Conservation (phyloP, 2,888 invertebrate species). For the Branchipolynoe longqiensis region DNA sequence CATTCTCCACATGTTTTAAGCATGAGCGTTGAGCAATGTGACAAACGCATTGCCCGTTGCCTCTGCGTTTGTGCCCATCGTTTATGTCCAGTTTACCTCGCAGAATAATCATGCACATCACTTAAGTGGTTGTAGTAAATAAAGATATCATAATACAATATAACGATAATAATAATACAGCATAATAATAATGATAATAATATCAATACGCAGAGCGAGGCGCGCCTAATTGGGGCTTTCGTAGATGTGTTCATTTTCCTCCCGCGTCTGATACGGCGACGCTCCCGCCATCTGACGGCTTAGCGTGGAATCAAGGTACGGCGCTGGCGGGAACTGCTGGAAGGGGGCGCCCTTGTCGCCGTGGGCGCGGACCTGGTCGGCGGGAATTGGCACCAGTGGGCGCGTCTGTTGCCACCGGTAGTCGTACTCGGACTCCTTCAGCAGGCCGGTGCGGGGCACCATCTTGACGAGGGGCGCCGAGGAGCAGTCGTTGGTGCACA, state of each 20-base stretch:
- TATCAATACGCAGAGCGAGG: too few species aligned
- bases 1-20: too few species aligned
- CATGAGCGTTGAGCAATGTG: too few species aligned
- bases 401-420: conserved; percentile 52
- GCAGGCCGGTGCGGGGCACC: neutral
- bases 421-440: conserved; percentile 45
- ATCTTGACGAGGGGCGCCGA: conserved; percentile 44
- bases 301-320: conserved; percentile 28
- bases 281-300: conserved; percentile 16
- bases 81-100: too few species aligned
- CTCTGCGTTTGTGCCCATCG: too few species aligned
- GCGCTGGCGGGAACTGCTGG: conserved; percentile 36
- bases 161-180: too few species aligned
- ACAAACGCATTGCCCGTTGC: too few species aligned
- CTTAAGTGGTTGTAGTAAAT: too few species aligned
- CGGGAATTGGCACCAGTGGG: conserved; percentile 52
- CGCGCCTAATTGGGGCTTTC: conserved; percentile 50
- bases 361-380: conserved; percentile 31
- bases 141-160: too few species aligned
- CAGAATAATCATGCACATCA: too few species aligned
- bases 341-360: conserved; percentile 38
- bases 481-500: conserved; percentile 50
- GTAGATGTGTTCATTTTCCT: conserved; percentile 54
- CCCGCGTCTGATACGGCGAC: conserved; percentile 28
- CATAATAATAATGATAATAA: too few species aligned